A percentile compares a stretch with the other conserved stretches of the same genome.
Evolutionary conservation across 2,113 vertebrate genomes (phyloP).

Genomic region (Melanerpes formicivorus): DNA sequence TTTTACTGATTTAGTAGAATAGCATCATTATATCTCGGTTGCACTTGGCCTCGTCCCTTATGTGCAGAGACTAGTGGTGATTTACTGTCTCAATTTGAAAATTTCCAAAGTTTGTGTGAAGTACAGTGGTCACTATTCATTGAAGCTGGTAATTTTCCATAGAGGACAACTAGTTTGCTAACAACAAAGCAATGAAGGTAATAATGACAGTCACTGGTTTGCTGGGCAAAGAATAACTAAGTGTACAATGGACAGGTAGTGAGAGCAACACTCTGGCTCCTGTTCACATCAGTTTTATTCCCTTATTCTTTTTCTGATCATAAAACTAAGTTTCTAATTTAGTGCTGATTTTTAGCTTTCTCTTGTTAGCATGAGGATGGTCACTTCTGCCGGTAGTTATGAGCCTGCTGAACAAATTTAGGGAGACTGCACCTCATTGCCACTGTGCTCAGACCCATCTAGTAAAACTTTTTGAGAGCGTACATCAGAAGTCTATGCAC

Average conservation of each 20-base stretch:
- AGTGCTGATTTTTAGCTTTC: background rate
- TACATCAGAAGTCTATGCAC: background rate
- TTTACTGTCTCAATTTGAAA: background rate
- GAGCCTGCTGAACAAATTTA: background rate
- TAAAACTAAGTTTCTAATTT: background rate
- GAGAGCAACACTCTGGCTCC: background rate
- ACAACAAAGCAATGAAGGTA: background rate
- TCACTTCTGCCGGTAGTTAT: background rate
- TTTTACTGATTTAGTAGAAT: background rate
- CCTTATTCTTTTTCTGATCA: background rate
- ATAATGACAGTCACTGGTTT: fast-evolving
- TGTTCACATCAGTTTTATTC: background rate
- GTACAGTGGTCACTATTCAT: background rate
- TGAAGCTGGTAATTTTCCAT: background rate
- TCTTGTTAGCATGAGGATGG: background rate
- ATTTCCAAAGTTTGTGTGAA: background rate
- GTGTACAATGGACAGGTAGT: fast-evolving
- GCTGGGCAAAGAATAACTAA: background rate
- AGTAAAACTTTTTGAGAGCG: background rate
- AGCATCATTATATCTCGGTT: background rate
- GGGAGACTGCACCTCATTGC: background rate
- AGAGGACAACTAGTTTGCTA: background rate
- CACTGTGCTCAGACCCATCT: background rate
- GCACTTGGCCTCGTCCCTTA: background rate
- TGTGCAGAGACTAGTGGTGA: background rate